A percentile compares a stretch with the other conserved stretches of the same genome.
Evolutionary conservation across 2,797 vertebrate species (phyloP).

Genomic region (Scarus forsteni): DNA sequence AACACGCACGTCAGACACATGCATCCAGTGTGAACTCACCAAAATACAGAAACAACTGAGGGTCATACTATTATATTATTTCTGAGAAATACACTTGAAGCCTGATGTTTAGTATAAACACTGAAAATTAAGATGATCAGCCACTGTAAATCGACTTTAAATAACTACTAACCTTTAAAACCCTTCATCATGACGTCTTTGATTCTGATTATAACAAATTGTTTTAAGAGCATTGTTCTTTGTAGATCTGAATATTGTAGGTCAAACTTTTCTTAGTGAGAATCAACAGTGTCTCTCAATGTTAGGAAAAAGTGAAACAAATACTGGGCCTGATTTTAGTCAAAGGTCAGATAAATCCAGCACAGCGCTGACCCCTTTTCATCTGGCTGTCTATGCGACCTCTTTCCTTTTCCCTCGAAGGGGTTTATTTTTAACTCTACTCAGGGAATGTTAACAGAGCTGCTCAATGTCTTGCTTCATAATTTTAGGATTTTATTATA

Average conservation of each 20-base stretch:
- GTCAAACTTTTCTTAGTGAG: not conserved
- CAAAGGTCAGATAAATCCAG: not conserved
- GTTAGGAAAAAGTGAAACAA: not conserved
- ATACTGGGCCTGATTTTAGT: not conserved
- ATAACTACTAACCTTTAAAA: too few relatives aligned
- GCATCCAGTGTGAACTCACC: too few relatives aligned
- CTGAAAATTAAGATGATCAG: too few relatives aligned
- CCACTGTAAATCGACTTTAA: too few relatives aligned
- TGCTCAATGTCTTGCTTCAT: constrained; percentile 2
- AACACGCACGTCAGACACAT: too few relatives aligned
- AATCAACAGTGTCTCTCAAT: not conserved
- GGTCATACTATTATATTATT: too few relatives aligned
- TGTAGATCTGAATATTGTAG: not conserved
- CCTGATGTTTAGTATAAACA: too few relatives aligned
- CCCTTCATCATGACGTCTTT: too few relatives aligned
- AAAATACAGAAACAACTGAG: too few relatives aligned
- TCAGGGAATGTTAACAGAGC: constrained; percentile 22
- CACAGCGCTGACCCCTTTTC: not conserved
- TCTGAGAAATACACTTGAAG: too few relatives aligned
- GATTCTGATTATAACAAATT: not conserved
- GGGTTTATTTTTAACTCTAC: constrained; percentile 3
- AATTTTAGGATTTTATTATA: not conserved
- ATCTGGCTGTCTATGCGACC: constrained; percentile 12
- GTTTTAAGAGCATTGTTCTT: too few relatives aligned
- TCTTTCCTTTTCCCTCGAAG: constrained; percentile 4